Base-by-base conservation (phyloP, 2,888 invertebrate species). In the Mythimna ferrago region DNA sequence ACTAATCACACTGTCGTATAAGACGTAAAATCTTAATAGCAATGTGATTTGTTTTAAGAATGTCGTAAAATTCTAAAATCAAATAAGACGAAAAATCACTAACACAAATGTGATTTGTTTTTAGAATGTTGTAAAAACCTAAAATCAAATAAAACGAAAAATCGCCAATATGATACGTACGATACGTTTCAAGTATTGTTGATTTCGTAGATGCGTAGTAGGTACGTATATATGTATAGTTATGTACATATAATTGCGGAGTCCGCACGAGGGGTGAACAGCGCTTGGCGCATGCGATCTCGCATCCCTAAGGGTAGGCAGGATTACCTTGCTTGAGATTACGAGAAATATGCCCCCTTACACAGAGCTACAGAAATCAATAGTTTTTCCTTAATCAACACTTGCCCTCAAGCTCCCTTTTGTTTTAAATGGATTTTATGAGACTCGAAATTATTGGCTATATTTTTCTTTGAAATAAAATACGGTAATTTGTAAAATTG, bases 211-310 rank as follows among this genome's bases (percentile, higher is more conserved):
- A 73, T 38, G 53, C 60, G 71, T 66, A 57, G 67, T 71, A 71
- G 53, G 54, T 48, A 16, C 10, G 21, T 60, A 32, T 53, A 38
- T 63, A 63, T 35, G n/a, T 77, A 74, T 76, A 83, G 78, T 73
- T 86, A 73, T 84, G 76, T 82, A 76, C 71, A 83, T 84, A 87
- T 88, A 87, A 90, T 89, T 87, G 86, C 84, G 83, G 80, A 78
- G 81, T 78, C 77, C 75, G 85, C 72, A 76, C 76, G 86, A 88
- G 88, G 90, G 89, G 78, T 80, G 76, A 81, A 74, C 78, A 81
- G 72, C 62, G 85, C 80, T 86, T 85, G 86, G 90, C 90, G 90
- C 90, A 90, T 90, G 90, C 90, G 90, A 85, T 86, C 82, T 88
- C 78, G 83, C 77, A 74, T 73, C 78, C 71, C 81, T 82, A 73